phyloP scores from a whole-genome alignment of 2,113 vertebrate species.

The Eretmodus cyanostictus region DNA sequence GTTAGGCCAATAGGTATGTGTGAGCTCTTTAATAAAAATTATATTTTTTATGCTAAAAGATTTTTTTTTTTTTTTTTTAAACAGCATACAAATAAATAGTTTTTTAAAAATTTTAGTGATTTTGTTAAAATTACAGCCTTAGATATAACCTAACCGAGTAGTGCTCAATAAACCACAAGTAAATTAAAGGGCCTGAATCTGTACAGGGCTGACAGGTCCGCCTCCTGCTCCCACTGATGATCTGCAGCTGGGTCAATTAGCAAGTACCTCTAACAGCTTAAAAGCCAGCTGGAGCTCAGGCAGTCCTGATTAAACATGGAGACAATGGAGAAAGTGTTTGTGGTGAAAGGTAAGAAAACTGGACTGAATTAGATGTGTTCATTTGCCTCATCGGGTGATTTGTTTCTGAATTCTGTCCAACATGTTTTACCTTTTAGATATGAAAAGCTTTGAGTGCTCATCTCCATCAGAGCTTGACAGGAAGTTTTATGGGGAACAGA shows the following conservation, averaged over 20 bases:
- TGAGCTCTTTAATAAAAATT: background rate
- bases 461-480: slow-evolving; percentile 63
- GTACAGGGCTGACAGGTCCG: background rate
- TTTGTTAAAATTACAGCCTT: background rate
- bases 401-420: background rate
- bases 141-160: background rate
- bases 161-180: background rate
- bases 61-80: background rate
- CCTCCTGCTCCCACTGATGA: slow-evolving; percentile 4
- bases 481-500: slow-evolving; percentile 53
- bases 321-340: slow-evolving; percentile 25
- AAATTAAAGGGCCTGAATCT: background rate
- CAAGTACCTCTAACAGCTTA: background rate
- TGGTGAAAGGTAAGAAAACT: slow-evolving; percentile 13
- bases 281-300: background rate
- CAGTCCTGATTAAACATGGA: background rate
- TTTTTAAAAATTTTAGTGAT: fast-evolving
- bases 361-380: fast-evolving
- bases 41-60: background rate
- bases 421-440: slow-evolving; percentile 24
- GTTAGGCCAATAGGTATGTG: background rate
- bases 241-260: slow-evolving; percentile 47
- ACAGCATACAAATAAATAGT: background rate
- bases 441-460: slow-evolving; percentile 37
- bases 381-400: background rate